A percentile compares a stretch with the other conserved stretches of the same genome.
Evolutionary conservation across 2,888 invertebrate species (phyloP).

Genomic region (Ennomos erosarius): DNA sequence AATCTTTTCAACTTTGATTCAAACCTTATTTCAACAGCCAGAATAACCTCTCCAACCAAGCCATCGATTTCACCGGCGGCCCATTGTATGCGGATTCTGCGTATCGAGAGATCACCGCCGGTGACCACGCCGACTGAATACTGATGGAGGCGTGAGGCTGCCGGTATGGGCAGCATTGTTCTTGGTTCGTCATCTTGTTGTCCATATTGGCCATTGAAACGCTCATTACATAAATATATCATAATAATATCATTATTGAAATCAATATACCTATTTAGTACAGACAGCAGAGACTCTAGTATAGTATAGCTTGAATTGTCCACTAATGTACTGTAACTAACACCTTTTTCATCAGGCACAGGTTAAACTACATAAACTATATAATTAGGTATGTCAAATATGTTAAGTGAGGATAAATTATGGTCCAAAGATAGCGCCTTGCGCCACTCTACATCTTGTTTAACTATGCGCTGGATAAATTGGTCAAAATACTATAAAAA

Average conservation of each 20-base stretch:
- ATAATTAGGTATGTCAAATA: no score
- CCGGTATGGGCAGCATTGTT: slow-evolving; percentile 31
- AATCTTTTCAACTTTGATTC: not conserved
- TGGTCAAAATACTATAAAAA: not conserved
- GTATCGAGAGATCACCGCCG: slow-evolving; percentile 72
- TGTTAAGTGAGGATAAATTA: no score
- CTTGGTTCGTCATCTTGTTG: slow-evolving; percentile 28
- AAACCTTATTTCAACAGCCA: slow-evolving; percentile 3
- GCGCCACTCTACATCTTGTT: no score
- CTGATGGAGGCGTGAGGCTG: slow-evolving; percentile 47
- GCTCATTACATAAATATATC: no score
- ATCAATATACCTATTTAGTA: no score
- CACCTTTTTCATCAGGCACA: no score
- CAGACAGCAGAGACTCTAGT: no score
- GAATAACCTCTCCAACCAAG: slow-evolving; percentile 45
- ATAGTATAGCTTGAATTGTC: no score
- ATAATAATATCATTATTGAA: no score
- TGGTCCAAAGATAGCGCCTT: no score
- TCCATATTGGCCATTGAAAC: slow-evolving; percentile 16
- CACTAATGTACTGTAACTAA: no score
- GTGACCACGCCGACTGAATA: slow-evolving; percentile 51
- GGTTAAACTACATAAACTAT: no score
- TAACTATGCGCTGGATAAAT: not conserved
- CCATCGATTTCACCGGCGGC: slow-evolving; percentile 56
- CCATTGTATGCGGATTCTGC: slow-evolving; percentile 80